Evolutionary conservation across 2,797 vertebrate species (phyloP), one percentile per base, ranked within the genome.

Genomic region (Coluber constrictor): DNA sequence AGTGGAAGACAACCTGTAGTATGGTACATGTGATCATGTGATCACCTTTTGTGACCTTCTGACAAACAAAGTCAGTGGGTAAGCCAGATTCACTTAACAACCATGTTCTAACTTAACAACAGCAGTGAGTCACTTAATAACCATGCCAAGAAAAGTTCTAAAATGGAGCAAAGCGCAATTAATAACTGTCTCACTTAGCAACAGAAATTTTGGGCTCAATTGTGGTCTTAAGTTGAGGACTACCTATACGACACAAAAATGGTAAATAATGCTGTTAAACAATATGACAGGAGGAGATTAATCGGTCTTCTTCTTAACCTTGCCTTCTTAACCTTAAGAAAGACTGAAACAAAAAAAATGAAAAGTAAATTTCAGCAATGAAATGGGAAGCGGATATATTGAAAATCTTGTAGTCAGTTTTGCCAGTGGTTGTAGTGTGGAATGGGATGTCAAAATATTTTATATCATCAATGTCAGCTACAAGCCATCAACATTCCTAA

Each of bases 401-500:
- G 25, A 43, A 86, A 91, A 29, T n/a, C 74, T 43, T 90, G 13
- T 32, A 37, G 70, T 91, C 60, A 12, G 15, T 87, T 74, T 60
- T 60, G 2, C 87, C 61, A 59, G 51, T 51, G 70, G 63, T 57
- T 86, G 51, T 90, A 56, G 13, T n/a, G n/a, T 55, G 10, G 37
- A 86, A 89, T 54, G 70, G 12, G 87, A 89, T 89, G 90, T 89
- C 90, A 93, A 86, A 51, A 47, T 91, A 61, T 66, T 93, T 74
- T 91, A 27, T 91, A 56, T 74, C 92, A 92, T 91, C 87, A 91
- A 16, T 56, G 51, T 92, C 59, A 70, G 32, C 86, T 79, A 89
- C 61, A 55, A 89, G n/a, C 90, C 90, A 91, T 61, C 90, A 87
- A 91, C 56, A 18, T 79, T 92, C 90, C 90, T 87, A 27, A 91